phyloP scores from a whole-genome alignment of 2,888 invertebrate genomes.

The Macrophya alboannulata region DNA sequence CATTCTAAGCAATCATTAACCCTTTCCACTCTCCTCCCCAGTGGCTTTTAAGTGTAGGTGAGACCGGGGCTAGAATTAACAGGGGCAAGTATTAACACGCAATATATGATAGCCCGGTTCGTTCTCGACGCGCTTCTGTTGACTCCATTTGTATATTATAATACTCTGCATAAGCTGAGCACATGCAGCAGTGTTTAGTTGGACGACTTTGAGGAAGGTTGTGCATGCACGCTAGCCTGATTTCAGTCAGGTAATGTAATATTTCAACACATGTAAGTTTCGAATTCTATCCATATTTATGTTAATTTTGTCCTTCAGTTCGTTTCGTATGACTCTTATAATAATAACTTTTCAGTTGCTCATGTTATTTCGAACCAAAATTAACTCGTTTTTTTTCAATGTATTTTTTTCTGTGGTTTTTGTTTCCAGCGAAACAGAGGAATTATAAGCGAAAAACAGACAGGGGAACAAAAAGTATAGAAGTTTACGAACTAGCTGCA shows the following conservation, averaged over 20 bases:
- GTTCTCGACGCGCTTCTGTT: constrained; percentile 36
- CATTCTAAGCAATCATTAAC: no score
- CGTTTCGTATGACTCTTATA: constrained; percentile 5
- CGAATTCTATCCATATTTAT: neutral
- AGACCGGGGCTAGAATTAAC: neutral
- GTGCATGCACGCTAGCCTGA: neutral
- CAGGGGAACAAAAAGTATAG: constrained; percentile 46
- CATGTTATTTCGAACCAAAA: constrained; percentile 1
- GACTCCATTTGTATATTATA: neutral
- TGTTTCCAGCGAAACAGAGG: constrained; percentile 51
- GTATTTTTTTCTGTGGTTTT: neutral
- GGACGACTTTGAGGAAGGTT: neutral
- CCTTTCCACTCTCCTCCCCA: no score
- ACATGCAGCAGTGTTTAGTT: neutral
- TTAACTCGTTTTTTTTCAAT: neutral
- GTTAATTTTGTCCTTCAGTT: neutral
- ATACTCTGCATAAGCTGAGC: neutral
- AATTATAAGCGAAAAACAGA: constrained; percentile 57
- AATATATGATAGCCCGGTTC: neutral
- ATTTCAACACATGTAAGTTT: neutral
- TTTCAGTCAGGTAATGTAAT: constrained; percentile 3
- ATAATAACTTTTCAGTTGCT: neutral
- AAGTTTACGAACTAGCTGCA: constrained; percentile 48
- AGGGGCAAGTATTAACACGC: neutral
- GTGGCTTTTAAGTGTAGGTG: no score